Evolutionary conservation across 2,113 vertebrate genomes (phyloP).

Genomic region (Labeo rohita): DNA sequence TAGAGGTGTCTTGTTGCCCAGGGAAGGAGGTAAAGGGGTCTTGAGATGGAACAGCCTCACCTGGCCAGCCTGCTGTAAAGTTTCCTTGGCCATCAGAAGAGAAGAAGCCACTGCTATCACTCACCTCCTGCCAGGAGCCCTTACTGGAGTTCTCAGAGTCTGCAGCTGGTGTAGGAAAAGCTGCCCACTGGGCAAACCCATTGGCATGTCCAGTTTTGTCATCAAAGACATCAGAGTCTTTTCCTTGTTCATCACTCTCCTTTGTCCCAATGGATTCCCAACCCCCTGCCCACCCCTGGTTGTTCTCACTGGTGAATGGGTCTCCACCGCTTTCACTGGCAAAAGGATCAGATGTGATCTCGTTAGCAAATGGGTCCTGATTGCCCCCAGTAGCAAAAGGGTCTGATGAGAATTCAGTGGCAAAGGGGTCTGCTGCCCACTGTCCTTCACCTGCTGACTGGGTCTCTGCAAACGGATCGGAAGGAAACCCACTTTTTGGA

Average conservation of each 20-base stretch:
- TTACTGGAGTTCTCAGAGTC: conserved; percentile 64
- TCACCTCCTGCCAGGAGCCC: conserved; percentile 70
- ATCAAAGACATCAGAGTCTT: conserved; percentile 68
- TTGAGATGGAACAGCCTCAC: conserved; percentile 61
- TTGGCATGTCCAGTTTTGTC: conserved; percentile 66
- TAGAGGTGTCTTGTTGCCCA: conserved; percentile 63
- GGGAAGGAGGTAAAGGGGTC: conserved; percentile 51
- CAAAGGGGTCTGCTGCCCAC: conserved; percentile 28
- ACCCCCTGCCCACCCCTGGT: conserved; percentile 37
- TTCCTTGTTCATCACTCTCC: conserved; percentile 44
- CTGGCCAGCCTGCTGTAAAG: conserved; percentile 60
- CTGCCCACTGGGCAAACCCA: conserved; percentile 71
- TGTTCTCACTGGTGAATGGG: conserved; percentile 8
- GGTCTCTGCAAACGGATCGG: conserved; percentile 48
- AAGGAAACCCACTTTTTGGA: conserved; percentile 20
- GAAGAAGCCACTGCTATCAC: conserved; percentile 66
- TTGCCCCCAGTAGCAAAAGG: conserved; percentile 2
- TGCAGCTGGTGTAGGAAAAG: conserved; percentile 63
- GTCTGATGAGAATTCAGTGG: not conserved
- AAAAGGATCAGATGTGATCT: conserved; percentile 17
- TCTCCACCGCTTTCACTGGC: not conserved
- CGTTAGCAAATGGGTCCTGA: conserved; percentile 24
- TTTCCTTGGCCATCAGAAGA: conserved; percentile 66
- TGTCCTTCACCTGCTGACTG: conserved; percentile 12
- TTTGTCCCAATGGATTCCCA: conserved; percentile 42